Conservation (phyloP, 2,797 vertebrate genomes). For the Helicolenus hilgendorfi region DNA sequence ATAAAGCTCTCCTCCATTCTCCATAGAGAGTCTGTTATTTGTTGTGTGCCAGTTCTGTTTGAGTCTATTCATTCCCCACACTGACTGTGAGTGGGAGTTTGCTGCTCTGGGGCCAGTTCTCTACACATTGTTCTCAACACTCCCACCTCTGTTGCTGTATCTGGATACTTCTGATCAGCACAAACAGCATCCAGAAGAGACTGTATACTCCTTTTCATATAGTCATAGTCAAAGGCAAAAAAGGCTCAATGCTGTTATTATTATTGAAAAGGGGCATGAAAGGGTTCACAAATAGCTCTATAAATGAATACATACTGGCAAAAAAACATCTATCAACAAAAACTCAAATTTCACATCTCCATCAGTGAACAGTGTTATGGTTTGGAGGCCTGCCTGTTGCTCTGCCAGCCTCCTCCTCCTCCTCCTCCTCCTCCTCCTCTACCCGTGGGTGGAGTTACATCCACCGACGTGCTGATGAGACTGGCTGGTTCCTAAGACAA, state of each 20-base stretch:
- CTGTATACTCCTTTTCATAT: background rate
- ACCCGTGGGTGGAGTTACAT: conserved; percentile 68
- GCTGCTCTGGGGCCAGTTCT: conserved; percentile 31
- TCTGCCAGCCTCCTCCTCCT: background rate
- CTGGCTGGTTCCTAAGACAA: conserved; percentile 70
- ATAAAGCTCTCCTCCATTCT: background rate
- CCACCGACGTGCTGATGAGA: conserved; percentile 26
- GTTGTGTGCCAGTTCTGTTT: conserved; percentile 48
- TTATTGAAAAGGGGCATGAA: background rate
- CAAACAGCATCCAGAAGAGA: conserved; percentile 11
- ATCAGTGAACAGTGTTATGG: background rate
- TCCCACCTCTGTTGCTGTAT: conserved; percentile 46
- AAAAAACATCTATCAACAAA: background rate
- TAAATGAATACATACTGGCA: background rate
- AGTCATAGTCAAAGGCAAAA: background rate
- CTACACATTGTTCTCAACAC: conserved; percentile 44
- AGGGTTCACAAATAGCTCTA: background rate
- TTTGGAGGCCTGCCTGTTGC: background rate
- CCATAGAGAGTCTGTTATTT: conserved; percentile 12
- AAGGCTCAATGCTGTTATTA: background rate
- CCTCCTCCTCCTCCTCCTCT: background rate
- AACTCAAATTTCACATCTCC: background rate
- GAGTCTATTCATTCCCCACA: conserved; percentile 62
- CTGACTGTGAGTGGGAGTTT: conserved; percentile 66
- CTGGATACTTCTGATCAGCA: conserved; percentile 48